These are phyloP conservation scores for Xylophagus ater DNA, from an alignment of 2,888 invertebrate species.

Conservation along the genomic window DNA sequence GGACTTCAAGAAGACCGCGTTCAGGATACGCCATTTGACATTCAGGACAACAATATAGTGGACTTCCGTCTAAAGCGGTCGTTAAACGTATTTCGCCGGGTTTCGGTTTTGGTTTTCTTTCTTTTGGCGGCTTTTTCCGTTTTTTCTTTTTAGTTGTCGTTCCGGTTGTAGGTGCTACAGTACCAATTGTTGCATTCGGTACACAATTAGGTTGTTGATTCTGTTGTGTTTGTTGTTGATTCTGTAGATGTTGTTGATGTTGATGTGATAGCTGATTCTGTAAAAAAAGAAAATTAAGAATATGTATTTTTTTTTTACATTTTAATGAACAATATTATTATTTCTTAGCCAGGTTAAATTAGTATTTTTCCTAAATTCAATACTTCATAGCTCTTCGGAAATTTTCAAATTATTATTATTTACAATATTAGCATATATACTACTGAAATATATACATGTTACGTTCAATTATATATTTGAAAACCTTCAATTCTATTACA, in stretches of 20 bases:
- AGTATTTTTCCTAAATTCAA: too few species aligned
- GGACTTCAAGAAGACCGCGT: constrained; percentile 69
- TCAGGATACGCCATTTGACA: constrained; percentile 85
- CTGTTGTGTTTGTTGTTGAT: constrained; percentile 20
- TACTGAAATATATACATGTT: too few species aligned
- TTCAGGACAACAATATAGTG: constrained; percentile 75
- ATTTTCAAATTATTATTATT: too few species aligned
- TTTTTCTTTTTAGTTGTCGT: constrained; percentile 60
- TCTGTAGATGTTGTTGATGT: constrained; percentile 25
- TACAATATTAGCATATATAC: too few species aligned
- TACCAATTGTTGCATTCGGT: constrained; percentile 17
- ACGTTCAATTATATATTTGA: too few species aligned
- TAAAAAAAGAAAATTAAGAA: too few species aligned
- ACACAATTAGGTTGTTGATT: constrained; percentile 6
- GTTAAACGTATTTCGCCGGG: constrained; percentile 74
- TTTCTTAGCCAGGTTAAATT: too few species aligned
- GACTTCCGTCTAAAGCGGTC: constrained; percentile 71
- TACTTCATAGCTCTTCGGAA: too few species aligned
- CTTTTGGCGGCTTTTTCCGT: constrained; percentile 58
- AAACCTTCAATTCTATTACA: too few species aligned
- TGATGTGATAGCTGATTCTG: constrained; percentile 34
- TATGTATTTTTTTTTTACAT: too few species aligned
- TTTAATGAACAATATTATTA: too few species aligned
- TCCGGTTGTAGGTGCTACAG: constrained; percentile 24
- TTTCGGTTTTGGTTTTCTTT: constrained; percentile 67